These are phyloP conservation scores for Silurus lanzhouensis DNA, from an alignment of 2,797 vertebrate species.

Conservation along the genomic window DNA sequence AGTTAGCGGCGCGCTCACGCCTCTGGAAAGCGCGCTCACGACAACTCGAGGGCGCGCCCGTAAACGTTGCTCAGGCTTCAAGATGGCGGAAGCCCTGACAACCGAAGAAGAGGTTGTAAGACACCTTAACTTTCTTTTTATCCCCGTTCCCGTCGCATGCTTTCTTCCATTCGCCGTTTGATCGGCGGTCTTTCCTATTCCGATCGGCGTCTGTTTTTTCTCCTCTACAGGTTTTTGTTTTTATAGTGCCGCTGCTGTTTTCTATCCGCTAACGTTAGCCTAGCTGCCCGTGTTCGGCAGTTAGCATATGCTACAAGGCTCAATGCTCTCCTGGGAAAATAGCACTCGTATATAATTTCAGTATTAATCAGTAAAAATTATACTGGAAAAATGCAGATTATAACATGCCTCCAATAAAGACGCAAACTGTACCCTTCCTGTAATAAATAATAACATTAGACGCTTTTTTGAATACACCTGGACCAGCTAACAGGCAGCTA, in stretches of 20 bases:
- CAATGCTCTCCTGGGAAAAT: background rate
- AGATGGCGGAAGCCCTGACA: constrained; percentile 88
- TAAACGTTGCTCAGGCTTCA: constrained; percentile 82
- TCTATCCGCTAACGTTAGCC: background rate
- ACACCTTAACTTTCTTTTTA: constrained; percentile 53
- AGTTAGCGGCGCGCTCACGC: background rate
- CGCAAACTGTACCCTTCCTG: background rate
- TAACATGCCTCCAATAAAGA: background rate
- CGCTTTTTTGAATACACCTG: too few species aligned
- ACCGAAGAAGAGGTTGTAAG: constrained; percentile 85
- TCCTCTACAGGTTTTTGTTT: background rate
- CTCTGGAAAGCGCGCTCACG: constrained; percentile 36
- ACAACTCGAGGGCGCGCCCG: constrained; percentile 71
- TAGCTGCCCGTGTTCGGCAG: constrained; percentile 1
- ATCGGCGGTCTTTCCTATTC: background rate
- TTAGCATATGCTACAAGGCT: background rate
- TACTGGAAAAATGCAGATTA: background rate
- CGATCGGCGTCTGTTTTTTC: too few species aligned
- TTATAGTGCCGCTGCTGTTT: background rate
- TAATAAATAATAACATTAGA: background rate
- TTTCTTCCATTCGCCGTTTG: background rate
- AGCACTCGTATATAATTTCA: background rate
- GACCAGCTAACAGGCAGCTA: constrained; percentile 3
- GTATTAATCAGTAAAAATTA: background rate
- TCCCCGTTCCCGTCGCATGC: background rate